A percentile compares a stretch with the other conserved stretches of the same genome.
phyloP scores from a whole-genome alignment of 2,113 vertebrate species.

The Myotis davidii region DNA sequence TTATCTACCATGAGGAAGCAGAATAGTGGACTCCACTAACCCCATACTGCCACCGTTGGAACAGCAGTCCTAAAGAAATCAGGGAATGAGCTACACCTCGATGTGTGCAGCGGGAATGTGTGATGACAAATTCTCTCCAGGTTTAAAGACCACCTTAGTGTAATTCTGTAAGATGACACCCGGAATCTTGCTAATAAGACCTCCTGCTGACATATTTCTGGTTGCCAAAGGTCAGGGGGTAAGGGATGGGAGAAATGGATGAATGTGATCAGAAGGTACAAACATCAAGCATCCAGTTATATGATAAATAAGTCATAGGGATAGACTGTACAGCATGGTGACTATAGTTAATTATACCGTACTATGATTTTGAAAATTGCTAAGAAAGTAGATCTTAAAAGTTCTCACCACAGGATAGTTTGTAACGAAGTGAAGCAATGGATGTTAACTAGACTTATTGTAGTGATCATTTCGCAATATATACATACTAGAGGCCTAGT shows the following conservation, averaged over 20 bases:
- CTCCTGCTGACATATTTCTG: background rate
- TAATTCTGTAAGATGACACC: background rate
- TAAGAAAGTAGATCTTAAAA: background rate
- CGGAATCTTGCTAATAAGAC: background rate
- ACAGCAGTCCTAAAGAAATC: background rate
- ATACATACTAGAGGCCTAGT: background rate
- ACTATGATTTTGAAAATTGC: background rate
- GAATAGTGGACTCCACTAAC: background rate
- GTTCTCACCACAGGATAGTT: background rate
- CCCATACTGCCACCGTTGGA: background rate
- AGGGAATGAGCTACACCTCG: background rate
- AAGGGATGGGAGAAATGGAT: background rate
- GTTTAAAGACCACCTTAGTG: background rate
- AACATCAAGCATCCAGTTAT: background rate
- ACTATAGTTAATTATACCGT: background rate
- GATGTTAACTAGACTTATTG: background rate
- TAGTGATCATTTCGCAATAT: background rate
- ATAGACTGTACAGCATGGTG: background rate
- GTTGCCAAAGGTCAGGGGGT: background rate
- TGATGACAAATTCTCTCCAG: background rate
- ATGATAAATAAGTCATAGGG: background rate
- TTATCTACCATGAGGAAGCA: background rate
- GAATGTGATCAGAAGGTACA: background rate
- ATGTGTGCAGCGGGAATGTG: background rate
- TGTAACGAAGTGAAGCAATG: background rate